phyloP scores from a whole-genome alignment of 2,888 invertebrate genomes.

The Ophion ventricosus region DNA sequence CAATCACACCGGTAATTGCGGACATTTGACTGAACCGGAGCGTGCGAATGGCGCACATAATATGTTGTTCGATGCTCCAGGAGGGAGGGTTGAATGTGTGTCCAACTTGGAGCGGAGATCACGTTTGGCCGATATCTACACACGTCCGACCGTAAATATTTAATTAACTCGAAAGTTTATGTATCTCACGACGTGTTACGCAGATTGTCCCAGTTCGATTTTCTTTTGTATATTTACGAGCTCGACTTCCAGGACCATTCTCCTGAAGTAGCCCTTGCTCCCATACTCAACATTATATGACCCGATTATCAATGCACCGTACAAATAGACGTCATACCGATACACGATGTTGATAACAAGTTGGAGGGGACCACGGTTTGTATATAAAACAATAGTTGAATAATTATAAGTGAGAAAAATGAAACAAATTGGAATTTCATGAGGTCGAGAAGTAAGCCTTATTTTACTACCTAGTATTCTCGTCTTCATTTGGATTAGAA shows the following conservation, averaged over 20 bases:
- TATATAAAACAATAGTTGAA: no score
- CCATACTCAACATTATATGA: no score
- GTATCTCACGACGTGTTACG: not conserved
- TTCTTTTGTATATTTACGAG: not conserved
- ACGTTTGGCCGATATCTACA: not conserved
- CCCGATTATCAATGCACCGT: no score
- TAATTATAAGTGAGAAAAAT: no score
- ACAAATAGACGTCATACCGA: no score
- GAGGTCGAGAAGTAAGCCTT: no score
- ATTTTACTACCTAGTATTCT: no score
- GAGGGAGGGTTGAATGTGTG: not conserved
- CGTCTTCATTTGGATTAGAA: no score
- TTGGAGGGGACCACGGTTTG: no score
- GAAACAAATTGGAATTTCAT: no score
- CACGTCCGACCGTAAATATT: conserved; percentile 15
- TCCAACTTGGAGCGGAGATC: conserved; percentile 3
- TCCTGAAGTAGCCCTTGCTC: not conserved
- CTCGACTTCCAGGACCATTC: not conserved
- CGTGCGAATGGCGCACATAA: conserved; percentile 18
- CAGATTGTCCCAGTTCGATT: conserved; percentile 1
- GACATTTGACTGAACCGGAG: conserved; percentile 1
- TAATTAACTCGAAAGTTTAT: conserved; percentile 19
- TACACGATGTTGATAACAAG: no score
- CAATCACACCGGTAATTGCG: conserved; percentile 20
- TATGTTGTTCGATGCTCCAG: conserved; percentile 4